Evolutionary conservation across 2,797 vertebrate genomes (phyloP).

Genomic region (Falco novaeseelandiae): DNA sequence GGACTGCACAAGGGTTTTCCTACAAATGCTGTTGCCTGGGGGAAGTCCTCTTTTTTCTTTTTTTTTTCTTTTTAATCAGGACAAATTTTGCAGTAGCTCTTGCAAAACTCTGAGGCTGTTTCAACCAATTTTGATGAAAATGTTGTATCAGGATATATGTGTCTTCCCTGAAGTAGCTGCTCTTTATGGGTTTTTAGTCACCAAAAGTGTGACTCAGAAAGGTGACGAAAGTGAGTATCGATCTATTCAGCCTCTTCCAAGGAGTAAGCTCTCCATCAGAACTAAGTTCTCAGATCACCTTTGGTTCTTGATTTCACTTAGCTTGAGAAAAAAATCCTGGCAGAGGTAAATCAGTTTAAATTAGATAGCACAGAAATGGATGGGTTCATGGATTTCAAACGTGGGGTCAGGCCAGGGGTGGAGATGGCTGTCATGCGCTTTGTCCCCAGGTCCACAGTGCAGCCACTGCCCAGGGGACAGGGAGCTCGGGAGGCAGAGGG

Average conservation of each 20-base stretch:
- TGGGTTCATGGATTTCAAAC: not conserved
- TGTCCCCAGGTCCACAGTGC: rapidly evolving
- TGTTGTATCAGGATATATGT: not conserved
- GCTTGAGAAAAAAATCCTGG: not conserved
- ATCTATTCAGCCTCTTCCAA: not conserved
- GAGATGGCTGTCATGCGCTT: rapidly evolving
- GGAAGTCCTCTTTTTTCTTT: rapidly evolving
- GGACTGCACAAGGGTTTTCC: not conserved
- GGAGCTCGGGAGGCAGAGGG: no score
- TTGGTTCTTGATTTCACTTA: not conserved
- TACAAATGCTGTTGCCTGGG: not conserved
- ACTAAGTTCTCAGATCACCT: not conserved
- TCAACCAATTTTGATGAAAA: not conserved
- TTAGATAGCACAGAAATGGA: rapidly evolving
- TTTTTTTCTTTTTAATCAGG: not conserved
- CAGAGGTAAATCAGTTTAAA: not conserved
- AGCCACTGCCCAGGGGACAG: not conserved
- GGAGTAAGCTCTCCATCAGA: not conserved
- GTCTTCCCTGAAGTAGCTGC: not conserved
- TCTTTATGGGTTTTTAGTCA: not conserved
- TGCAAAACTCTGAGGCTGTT: not conserved
- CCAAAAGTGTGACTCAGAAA: not conserved
- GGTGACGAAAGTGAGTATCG: not conserved
- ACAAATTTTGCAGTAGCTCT: not conserved
- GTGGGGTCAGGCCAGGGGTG: not conserved